Evolutionary conservation across 2,797 vertebrate species (phyloP).

Genomic region (Brachyrhaphis roseni): DNA sequence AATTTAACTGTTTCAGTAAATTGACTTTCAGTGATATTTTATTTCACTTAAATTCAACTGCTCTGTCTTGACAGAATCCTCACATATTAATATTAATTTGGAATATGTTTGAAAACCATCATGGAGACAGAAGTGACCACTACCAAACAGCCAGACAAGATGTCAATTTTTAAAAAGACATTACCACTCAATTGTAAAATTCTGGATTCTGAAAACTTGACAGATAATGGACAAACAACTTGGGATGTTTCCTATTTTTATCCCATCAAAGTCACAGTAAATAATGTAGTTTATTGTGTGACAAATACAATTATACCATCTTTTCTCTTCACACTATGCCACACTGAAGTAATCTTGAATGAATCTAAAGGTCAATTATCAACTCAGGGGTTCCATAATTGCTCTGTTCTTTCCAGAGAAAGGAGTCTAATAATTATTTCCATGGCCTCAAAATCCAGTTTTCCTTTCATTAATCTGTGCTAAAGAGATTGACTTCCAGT

Average conservation of each 20-base stretch:
- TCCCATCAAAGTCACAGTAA: neutral
- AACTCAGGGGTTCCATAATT: constrained; percentile 51
- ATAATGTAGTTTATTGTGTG: neutral
- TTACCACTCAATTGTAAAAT: neutral
- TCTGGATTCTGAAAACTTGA: neutral
- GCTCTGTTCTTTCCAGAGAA: constrained; percentile 36
- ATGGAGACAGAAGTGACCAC: neutral
- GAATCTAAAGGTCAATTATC: constrained; percentile 59
- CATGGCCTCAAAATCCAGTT: constrained; percentile 45
- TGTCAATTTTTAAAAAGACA: neutral
- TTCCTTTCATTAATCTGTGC: constrained; percentile 39
- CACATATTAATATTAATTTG: too few species aligned
- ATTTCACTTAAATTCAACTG: neutral
- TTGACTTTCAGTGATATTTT: neutral
- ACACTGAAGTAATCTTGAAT: constrained; percentile 38
- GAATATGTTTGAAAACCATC: neutral
- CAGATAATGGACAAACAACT: neutral
- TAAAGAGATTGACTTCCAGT: constrained; percentile 23
- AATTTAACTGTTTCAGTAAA: neutral
- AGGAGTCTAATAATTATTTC: constrained; percentile 38
- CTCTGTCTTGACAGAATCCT: neutral
- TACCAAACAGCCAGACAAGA: neutral
- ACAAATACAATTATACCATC: neutral
- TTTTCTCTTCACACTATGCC: neutral
- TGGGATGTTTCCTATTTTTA: neutral